Percentiles rank a stretch among this genome's conserved stretches.
phyloP scores from a whole-genome alignment of 2,797 vertebrate species.

The Typhlichthys eigenmanni region DNA sequence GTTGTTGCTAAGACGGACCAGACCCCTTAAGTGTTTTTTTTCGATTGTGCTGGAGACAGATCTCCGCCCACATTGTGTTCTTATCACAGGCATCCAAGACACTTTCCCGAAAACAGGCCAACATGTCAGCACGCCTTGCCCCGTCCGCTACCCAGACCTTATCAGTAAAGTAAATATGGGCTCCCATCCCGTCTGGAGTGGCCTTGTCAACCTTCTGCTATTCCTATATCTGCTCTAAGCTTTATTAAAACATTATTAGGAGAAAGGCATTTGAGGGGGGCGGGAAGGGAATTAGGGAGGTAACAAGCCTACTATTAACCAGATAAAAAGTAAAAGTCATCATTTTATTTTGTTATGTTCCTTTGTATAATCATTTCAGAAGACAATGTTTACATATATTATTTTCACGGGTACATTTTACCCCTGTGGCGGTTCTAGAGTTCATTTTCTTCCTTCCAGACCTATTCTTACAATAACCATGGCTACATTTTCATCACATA shows the following conservation, averaged over 20 bases:
- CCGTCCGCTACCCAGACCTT: conserved; percentile 58
- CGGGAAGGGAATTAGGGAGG: conserved; percentile 5
- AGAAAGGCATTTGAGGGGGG: not conserved
- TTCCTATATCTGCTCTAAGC: conserved; percentile 45
- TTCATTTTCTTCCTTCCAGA: not conserved
- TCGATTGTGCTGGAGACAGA: conserved; percentile 37
- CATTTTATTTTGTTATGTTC: conserved; percentile 18
- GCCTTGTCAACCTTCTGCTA: conserved; percentile 14
- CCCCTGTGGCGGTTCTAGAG: too few relatives aligned
- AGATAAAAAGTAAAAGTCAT: conserved; percentile 23
- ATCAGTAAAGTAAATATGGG: conserved; percentile 70
- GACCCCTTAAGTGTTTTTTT: conserved; percentile 11
- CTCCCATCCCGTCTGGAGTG: conserved; percentile 57
- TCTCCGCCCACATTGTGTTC: conserved; percentile 32
- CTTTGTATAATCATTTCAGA: not conserved
- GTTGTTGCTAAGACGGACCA: conserved; percentile 1
- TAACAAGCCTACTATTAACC: conserved; percentile 16
- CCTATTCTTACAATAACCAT: conserved; percentile 1
- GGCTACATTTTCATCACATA: conserved; percentile 17
- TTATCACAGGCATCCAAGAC: conserved; percentile 66
- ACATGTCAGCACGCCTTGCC: conserved; percentile 52
- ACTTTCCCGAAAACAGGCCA: conserved; percentile 61
- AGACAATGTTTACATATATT: too few relatives aligned
- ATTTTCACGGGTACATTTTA: too few relatives aligned
- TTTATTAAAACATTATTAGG: conserved; percentile 25